A percentile compares a stretch with the other conserved stretches of the same genome.
phyloP scores from a whole-genome alignment of 2,113 vertebrate species.

The Cranoglanis bouderius region DNA sequence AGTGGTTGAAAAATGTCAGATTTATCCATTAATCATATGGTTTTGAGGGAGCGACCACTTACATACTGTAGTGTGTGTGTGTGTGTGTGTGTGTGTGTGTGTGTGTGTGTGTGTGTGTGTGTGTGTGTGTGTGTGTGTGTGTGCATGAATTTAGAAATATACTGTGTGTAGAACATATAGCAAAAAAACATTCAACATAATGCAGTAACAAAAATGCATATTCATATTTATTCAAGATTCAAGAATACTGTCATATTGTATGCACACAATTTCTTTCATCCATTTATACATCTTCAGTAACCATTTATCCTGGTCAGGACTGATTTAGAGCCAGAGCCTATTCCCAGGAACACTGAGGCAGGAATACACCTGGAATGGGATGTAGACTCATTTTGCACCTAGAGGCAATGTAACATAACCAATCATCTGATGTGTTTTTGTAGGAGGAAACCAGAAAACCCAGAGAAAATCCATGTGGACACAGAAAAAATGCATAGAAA shows the following conservation, averaged over 20 bases:
- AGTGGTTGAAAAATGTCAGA: conserved; percentile 19
- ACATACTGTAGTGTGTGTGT: background rate
- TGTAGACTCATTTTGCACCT: background rate
- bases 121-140: background rate
- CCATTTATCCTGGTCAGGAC: background rate
- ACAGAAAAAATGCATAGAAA: background rate
- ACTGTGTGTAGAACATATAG: background rate
- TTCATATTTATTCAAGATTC: background rate
- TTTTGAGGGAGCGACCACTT: background rate
- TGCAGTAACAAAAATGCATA: background rate
- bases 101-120: background rate
- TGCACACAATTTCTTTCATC: background rate
- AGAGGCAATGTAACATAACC: background rate
- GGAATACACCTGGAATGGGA: background rate
- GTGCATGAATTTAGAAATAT: background rate
- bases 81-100: background rate
- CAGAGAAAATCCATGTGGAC: background rate
- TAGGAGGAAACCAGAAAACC: background rate
- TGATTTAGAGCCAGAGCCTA: background rate
- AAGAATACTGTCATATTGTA: background rate
- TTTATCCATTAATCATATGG: background rate
- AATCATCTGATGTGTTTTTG: background rate
- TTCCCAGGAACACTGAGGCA: background rate
- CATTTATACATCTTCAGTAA: background rate
- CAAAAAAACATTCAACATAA: background rate